Evolutionary conservation across 2,888 invertebrate species (phyloP), one percentile per base, ranked within the genome.

Genomic region (Anaspis maculata): DNA sequence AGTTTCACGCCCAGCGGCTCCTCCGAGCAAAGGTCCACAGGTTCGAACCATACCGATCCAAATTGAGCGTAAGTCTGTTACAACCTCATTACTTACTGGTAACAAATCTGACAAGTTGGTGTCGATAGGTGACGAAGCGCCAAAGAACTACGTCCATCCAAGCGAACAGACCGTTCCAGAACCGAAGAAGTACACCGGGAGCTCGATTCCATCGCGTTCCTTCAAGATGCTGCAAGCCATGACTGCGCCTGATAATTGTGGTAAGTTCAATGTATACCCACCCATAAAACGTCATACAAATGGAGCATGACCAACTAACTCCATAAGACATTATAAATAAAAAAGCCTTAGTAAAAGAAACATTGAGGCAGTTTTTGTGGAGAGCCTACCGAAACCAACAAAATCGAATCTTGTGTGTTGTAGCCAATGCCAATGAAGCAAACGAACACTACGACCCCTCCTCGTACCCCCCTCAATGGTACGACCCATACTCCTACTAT

Each of bases 141-240:
- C 56, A 5, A 48, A 50, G 33, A 49, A 46, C 6, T 64, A 64
- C 37, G 57, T 79, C 35, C 80, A 77, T 44, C 74, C 80, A 27
- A 79, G 79, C 55, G 75, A 80, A 59, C 76, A 76, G 57, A 77
- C 77, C 39, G 77, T 71, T 32, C 73, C 68, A 40, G 81, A 81
- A 57, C 80, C 81, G 27, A 77, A 76, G 57, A 80, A 77, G 56
- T 83, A 83, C 56, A 80, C 74, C 53, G 86, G 86, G 33, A 77
- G 81, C 54, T 76, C 80, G 45, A 87, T 87, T 62, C 87, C 87
- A 32, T 84, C 84, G 44, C 74, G 82, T 60, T 82, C 84, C 23
- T 87, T 87, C 66, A 79, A 77, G 63, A 78, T 83, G 57, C 66
- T 87, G 34, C 85, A 87, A 65, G 80, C 81, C 30, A 83, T 84